phyloP scores from a whole-genome alignment of 2,797 vertebrate species.

The Enteromius mattozi region DNA sequence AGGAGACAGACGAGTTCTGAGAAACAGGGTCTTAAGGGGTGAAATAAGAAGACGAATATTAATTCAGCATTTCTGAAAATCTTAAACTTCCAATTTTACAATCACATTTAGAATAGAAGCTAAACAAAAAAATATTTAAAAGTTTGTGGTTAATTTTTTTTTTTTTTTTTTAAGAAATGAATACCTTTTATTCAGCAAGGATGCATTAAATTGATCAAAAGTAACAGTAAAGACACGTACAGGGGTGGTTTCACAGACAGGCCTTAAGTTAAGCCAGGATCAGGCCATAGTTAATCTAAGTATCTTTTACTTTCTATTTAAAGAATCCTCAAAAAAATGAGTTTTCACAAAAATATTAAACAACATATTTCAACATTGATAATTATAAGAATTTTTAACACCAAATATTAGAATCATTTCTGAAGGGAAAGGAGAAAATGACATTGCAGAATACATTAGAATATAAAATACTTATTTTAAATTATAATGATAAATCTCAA shows the following conservation, averaged over 20 bases:
- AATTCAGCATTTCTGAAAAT: background rate
- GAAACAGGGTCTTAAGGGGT: slow-evolving; percentile 82
- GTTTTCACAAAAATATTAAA: too few relatives aligned
- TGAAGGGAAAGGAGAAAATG: background rate
- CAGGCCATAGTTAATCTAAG: too few relatives aligned
- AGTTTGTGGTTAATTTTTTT: too few relatives aligned
- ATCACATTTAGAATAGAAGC: background rate
- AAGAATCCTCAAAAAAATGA: too few relatives aligned
- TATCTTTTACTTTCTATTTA: too few relatives aligned
- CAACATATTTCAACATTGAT: too few relatives aligned
- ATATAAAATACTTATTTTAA: background rate
- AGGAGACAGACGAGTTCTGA: slow-evolving; percentile 92
- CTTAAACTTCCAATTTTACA: background rate
- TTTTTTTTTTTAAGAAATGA: background rate
- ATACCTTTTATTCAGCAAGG: background rate
- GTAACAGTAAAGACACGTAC: background rate
- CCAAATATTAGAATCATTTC: background rate
- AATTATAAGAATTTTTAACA: background rate
- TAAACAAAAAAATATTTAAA: background rate
- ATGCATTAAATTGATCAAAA: background rate
- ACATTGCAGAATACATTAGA: background rate
- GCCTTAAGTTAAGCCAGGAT: too few relatives aligned
- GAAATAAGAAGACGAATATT: background rate
- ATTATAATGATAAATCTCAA: background rate
- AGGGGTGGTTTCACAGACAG: too few relatives aligned